Conservation (phyloP, 2,797 vertebrate species). For the Sebastes aleutianus region DNA sequence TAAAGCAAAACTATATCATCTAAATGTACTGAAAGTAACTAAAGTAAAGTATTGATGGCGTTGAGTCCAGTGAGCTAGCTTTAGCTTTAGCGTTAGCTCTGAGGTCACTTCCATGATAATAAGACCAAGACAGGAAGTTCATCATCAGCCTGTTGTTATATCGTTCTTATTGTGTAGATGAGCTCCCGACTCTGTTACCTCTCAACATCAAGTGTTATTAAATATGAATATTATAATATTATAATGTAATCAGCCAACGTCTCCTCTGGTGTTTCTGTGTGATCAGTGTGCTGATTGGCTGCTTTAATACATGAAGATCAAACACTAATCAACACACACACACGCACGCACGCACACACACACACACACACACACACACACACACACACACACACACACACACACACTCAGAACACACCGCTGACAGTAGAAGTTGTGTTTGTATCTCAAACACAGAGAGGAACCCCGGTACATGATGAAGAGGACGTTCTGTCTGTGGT, state of each 20-base stretch:
- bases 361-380: not conserved
- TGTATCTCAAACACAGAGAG: too few species aligned
- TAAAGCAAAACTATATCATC: too few species aligned
- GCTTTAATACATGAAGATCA: not conserved
- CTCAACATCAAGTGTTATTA: not conserved
- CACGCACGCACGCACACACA: not conserved
- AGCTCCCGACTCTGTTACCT: not conserved
- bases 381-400: not conserved
- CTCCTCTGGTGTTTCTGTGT: not conserved
- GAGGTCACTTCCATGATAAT: too few species aligned
- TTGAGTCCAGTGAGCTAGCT: too few species aligned
- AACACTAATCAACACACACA: not conserved
- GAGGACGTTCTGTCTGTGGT: too few species aligned
- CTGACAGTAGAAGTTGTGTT: too few species aligned
- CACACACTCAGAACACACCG: not conserved
- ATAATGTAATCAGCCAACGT: slow-evolving; percentile 26
- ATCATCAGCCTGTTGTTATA: too few species aligned
- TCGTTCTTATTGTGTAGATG: not conserved
- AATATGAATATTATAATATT: slow-evolving; percentile 9
- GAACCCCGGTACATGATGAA: too few species aligned
- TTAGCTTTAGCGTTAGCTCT: too few species aligned
- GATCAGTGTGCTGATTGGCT: not conserved
- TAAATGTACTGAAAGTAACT: too few species aligned
- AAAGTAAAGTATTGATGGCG: too few species aligned
- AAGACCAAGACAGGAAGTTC: too few species aligned